Percentiles rank a stretch among this genome's conserved stretches.
Conservation (phyloP, 1,140 invertebrate genomes). For the Olivierus martensii region DNA sequence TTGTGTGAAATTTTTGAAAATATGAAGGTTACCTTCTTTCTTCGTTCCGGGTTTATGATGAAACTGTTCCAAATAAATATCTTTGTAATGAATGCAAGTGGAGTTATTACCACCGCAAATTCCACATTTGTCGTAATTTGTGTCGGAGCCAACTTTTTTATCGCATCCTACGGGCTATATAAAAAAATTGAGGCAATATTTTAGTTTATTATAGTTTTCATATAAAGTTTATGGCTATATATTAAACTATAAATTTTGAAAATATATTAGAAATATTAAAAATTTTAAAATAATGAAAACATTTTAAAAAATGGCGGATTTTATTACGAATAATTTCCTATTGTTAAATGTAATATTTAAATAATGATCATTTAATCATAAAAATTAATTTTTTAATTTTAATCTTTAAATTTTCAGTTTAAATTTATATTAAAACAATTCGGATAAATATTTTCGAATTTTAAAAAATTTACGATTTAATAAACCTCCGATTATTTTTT, state of each 20-base stretch:
- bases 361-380: too few species aligned
- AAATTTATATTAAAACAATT: too few species aligned
- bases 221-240: background rate
- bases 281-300: too few species aligned
- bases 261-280: background rate
- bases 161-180: conserved; percentile 19
- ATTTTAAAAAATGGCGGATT: too few species aligned
- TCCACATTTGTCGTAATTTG: conserved; percentile 19
- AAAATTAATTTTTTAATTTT: too few species aligned
- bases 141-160: conserved; percentile 14
- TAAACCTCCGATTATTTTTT: too few species aligned
- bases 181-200: background rate
- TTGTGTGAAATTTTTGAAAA: too few species aligned
- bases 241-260: background rate
- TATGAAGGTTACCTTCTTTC: background rate
- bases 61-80: conserved; percentile 11
- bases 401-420: too few species aligned
- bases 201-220: background rate
- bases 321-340: too few species aligned
- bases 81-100: conserved; percentile 18
- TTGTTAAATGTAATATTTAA: too few species aligned
- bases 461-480: too few species aligned
- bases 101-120: conserved; percentile 19
- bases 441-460: too few species aligned
- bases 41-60: background rate